Evolutionary conservation across 2,888 invertebrate genomes (phyloP).

Genomic region (Lymantria monacha): DNA sequence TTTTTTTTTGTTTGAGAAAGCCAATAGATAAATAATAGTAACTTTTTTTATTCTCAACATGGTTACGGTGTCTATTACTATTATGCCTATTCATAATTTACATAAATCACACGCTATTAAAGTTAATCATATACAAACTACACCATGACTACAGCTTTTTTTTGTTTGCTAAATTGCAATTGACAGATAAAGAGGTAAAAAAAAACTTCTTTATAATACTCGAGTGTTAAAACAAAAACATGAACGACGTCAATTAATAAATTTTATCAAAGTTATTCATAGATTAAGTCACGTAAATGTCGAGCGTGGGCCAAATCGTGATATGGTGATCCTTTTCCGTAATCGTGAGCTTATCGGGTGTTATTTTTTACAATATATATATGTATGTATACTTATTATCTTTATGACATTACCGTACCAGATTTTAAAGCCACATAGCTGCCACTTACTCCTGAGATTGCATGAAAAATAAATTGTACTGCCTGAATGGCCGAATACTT

Average conservation of each 20-base stretch:
- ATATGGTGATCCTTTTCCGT: constrained; percentile 58
- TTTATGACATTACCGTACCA: background rate
- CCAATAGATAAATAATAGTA: too few species aligned
- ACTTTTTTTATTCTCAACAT: too few species aligned
- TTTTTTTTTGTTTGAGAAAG: too few species aligned
- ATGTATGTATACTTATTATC: background rate
- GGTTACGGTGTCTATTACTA: too few species aligned
- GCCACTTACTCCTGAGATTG: too few species aligned
- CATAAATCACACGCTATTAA: too few species aligned
- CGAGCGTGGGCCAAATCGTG: constrained; percentile 49
- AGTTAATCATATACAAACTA: background rate
- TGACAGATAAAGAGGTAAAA: constrained; percentile 1
- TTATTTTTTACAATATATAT: constrained; percentile 1
- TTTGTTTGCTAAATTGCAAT: constrained; percentile 9
- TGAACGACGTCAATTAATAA: constrained; percentile 28
- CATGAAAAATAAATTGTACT: too few species aligned
- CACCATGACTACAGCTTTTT: constrained; percentile 6
- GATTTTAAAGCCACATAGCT: too few species aligned
- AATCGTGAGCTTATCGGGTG: constrained; percentile 52
- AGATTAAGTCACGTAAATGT: constrained; percentile 45
- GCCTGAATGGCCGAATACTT: too few species aligned
- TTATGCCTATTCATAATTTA: too few species aligned
- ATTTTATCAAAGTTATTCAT: constrained; percentile 26
- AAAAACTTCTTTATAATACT: constrained; percentile 13
- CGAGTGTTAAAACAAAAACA: constrained; percentile 27